Evolutionary conservation across 2,888 invertebrate genomes (phyloP).

Genomic region (Eudasyphora cyanicolor): DNA sequence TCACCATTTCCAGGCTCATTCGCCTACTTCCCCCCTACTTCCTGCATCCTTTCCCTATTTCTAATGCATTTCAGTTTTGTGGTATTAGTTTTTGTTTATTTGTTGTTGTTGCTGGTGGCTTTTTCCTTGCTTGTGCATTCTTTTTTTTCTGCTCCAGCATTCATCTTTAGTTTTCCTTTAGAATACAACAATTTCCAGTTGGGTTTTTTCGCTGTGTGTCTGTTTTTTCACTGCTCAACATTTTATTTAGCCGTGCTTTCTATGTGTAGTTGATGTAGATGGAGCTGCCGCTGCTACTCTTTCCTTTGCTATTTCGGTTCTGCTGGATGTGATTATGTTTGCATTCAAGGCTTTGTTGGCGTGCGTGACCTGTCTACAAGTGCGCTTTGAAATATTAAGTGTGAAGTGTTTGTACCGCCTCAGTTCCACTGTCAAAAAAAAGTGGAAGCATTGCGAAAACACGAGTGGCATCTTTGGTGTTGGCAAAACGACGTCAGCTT

Average conservation of each 20-base stretch:
- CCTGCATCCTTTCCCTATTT: not conserved
- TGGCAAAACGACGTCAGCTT: slow-evolving; percentile 12
- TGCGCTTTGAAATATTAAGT: slow-evolving; percentile 65
- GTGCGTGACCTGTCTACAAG: slow-evolving; percentile 68
- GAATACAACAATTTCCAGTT: not conserved
- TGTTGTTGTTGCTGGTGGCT: slow-evolving; percentile 24
- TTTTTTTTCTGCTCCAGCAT: not conserved
- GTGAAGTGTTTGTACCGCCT: slow-evolving; percentile 52
- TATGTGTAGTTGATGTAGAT: not conserved
- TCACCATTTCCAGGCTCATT: not conserved
- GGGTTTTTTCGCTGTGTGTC: slow-evolving; percentile 9
- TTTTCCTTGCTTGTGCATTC: not conserved
- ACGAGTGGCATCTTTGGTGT: slow-evolving; percentile 21
- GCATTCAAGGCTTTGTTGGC: slow-evolving; percentile 67
- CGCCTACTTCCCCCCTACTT: not conserved
- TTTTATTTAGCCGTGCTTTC: slow-evolving; percentile 19
- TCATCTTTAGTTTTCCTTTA: not conserved
- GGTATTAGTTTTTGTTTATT: slow-evolving; percentile 53
- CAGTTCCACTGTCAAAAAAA: slow-evolving; percentile 29
- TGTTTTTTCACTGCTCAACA: slow-evolving; percentile 17
- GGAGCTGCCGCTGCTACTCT: not conserved
- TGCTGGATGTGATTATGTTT: slow-evolving; percentile 48
- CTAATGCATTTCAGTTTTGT: slow-evolving; percentile 52
- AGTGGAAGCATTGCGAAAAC: not conserved
- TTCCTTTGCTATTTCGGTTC: not conserved